phyloP scores from a whole-genome alignment of 2,888 invertebrate species.

The Chesias legatella region DNA sequence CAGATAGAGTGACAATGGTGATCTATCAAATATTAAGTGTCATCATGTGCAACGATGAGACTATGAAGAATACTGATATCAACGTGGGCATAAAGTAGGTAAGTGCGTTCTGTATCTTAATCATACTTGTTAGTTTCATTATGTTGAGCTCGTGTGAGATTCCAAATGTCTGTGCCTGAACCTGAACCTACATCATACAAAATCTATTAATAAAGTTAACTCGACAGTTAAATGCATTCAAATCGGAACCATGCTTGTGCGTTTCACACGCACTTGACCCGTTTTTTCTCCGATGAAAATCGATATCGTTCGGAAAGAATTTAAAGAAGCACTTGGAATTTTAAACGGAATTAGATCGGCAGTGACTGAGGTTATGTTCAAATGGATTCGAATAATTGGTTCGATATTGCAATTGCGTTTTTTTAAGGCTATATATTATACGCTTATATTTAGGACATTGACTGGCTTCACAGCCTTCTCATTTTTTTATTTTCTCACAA shows the following conservation, averaged over 20 bases:
- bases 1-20: too few relatives aligned
- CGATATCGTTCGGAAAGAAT: conserved; percentile 21
- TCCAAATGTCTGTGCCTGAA: too few relatives aligned
- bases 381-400: conserved; percentile 23
- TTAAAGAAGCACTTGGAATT: conserved; percentile 27
- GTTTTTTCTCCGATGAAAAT: conserved; percentile 23
- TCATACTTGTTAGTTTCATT: too few relatives aligned
- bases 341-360: conserved; percentile 27
- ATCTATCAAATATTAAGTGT: too few relatives aligned
- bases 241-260: conserved; percentile 9
- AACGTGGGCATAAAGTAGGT: too few relatives aligned
- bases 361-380: conserved; percentile 26
- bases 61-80: too few relatives aligned
- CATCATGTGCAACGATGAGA: too few relatives aligned
- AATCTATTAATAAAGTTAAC: too few relatives aligned
- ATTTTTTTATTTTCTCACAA: too few relatives aligned
- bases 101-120: conserved; percentile 1
- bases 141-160: too few relatives aligned
- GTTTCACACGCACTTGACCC: conserved; percentile 12
- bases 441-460: neutral
- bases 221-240: neutral
- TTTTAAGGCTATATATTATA: conserved; percentile 4
- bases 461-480: too few relatives aligned
- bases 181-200: too few relatives aligned
- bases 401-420: conserved; percentile 12